Evolutionary conservation across 2,113 vertebrate species (phyloP), one percentile per base, ranked within the genome.

Genomic region (Brachionichthys hirsutus): DNA sequence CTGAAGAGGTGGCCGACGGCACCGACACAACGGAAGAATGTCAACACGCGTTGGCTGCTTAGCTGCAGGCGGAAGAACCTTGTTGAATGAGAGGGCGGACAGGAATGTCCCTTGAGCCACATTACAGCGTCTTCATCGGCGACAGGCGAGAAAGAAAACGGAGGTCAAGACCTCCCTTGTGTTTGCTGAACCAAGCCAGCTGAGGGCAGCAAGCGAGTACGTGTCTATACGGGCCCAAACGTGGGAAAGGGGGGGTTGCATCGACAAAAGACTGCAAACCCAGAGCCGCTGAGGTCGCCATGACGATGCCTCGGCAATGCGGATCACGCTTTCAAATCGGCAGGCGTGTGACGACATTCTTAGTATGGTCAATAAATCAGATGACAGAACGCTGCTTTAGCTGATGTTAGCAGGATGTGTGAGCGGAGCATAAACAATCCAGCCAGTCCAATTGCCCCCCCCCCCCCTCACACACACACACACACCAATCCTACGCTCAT

Each of bases 11-110:
- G 55, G 59, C 51, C 54, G 49, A 50, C 47, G 42, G 43, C 58
- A 76, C 18, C 71, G 68, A 54, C 80, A 81, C 53, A 48, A 38
- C 44, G 65, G 11, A 18, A 62, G 62, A 77, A 77, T 65, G 66
- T 83, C 81, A 86, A 86, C 73, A 84, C 41, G 57, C 62, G 62
- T n/a, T 45, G 62, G 43, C 62, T 1, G 62, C 75, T 85, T 49
- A 70, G 55, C 41, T 59, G 35, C 51, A 70, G 56, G 42, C 41
- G 50, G 65, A 17, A 42, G 56, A 14, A n/a, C 50, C 41, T 30
- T 51, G 47, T 54, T 20, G 43, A 59, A 71, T 1, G 49, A 64
- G 22, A 54, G 18, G 50, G 53, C 51, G 49, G 57, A 70, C 60
- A 77, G 63, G 75, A 77, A 79, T 70, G 64, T 53, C 70, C 20